Base-by-base conservation (phyloP, 1,140 invertebrate species). In the Drosophila bocki region DNA sequence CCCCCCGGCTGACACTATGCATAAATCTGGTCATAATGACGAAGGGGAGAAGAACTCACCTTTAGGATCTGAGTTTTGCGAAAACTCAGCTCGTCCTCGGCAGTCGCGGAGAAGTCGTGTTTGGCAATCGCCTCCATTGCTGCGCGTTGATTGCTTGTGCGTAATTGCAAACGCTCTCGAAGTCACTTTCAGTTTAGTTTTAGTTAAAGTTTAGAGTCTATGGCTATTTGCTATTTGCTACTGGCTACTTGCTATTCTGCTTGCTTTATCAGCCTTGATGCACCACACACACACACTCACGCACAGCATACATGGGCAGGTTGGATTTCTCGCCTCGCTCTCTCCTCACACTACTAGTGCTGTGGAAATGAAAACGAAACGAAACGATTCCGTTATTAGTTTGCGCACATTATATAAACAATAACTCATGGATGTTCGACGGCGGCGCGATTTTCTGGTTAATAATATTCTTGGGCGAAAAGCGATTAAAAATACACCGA, bases 81-180 rank as follows among this genome's bases (percentile, higher is more conserved):
- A 95, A 99, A 99, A 95, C 98, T 99, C 70, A 99, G 96, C 94
- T 99, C 99, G 95, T 99, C 99, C 92, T 98, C 97, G 84, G 98
- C 98, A 76, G 98, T 99, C 69, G 99, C 98, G 93, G 96, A 97
- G 94, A 99, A 99, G 95, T 99, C 98, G 94, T 99, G 98, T 95
- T 99, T 99, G 80, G 98, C 98, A 94, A 97, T 95, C 91, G 99
- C 99, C 95, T 99, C 99, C 99, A 99, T 99, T 87, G 59, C 68
- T 75, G 53, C 79, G 77, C 56, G 53, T 32, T 59, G 42, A 32
- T 39, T 35, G 53, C 37, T 51, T 70, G 39, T 76, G 50, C 71
- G 70, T 56, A 42, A 57, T 59, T 72, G 47, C 11, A 29, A 69
- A 37, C 67, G 63, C 63, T 51, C 32, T 59, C 41, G 58, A 58